Evolutionary conservation across 1,140 invertebrate genomes (phyloP), one percentile per base, ranked within the genome.

Genomic region (Pseudomyrmex flavicornis): DNA sequence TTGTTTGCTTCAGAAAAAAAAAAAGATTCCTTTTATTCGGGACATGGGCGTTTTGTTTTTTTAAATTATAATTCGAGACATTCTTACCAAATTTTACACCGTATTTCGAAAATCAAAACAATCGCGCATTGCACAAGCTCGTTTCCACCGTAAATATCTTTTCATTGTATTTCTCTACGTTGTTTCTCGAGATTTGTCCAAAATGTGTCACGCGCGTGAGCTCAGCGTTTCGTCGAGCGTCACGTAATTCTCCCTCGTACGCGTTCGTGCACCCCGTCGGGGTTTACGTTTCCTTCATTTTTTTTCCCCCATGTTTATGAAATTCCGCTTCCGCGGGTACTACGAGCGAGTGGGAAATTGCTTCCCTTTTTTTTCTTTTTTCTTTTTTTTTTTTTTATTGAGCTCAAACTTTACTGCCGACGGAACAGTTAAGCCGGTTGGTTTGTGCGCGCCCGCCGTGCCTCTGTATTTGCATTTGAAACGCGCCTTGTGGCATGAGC

Each of bases 311-410:
- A 2, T 68, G 84, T 77, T 82, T 48, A 74, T 50, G 73, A 82
- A 83, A 73, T 76, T 56, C 63, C 59, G 52, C 48, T 63, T 58
- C 22, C 69, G 12, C 68, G 76, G 72, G 62, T 72, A 69, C 52
- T 76, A 70, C 79, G 54, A 48, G 46, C 54, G 75, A 59, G 58
- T 63, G 69, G 56, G 84, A 73, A 66, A 69, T 75, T 84, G 63
- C 68, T 69, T 88, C 83, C 80, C 35, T 7, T 66, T 77, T 86
- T 88, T 66, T 74, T 63, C 59, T 88, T 86, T 0, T 26, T 66
- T 79, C 63, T 63, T 88, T 88, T 85, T 26, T 66, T 79, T 70
- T 63, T 88, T 88, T 85, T 82, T 86, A 82, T 86, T 75, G 69
- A 44, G 73, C 68, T 83, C 84, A 70, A 74, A 77, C 70, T 66